phyloP scores from a whole-genome alignment of 2,113 vertebrate genomes.

The Oryzias javanicus region DNA sequence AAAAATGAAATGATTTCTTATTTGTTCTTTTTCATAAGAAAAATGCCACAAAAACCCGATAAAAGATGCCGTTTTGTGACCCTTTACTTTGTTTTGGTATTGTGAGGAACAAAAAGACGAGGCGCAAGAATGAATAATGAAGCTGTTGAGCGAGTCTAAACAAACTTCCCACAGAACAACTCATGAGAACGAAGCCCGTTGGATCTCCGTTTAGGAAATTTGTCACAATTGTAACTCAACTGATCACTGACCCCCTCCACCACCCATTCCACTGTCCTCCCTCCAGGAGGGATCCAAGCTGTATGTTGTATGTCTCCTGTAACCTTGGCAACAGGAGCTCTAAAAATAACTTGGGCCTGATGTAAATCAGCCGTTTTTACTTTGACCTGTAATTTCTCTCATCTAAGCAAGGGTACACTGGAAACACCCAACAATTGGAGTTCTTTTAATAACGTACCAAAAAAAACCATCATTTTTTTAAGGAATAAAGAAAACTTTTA shows the following conservation, averaged over 20 bases:
- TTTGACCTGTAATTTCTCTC: conserved; percentile 65
- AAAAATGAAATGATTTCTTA: no score
- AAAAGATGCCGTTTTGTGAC: no score
- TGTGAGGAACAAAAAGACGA: conserved; percentile 1
- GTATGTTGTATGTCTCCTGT: conserved; percentile 69
- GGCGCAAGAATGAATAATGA: conserved; percentile 19
- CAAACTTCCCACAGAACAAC: conserved; percentile 19
- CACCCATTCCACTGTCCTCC: conserved; percentile 51
- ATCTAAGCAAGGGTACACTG: conserved; percentile 54
- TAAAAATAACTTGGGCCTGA: conserved; percentile 77
- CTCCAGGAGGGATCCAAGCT: conserved; percentile 54
- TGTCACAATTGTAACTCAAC: conserved; percentile 23
- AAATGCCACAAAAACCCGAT: no score
- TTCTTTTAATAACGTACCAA: conserved; percentile 10
- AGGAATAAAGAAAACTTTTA: background rate
- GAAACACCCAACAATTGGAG: conserved; percentile 35
- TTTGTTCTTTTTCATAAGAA: no score
- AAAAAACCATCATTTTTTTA: background rate
- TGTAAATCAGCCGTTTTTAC: conserved; percentile 73
- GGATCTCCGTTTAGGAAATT: conserved; percentile 32
- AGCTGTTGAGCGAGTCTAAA: conserved; percentile 3
- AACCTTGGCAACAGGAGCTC: conserved; percentile 78
- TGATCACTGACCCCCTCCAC: conserved; percentile 19
- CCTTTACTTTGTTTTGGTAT: background rate
- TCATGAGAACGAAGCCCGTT: conserved; percentile 13